These are phyloP conservation scores for Yponomeuta cagnagella DNA, from an alignment of 2,888 invertebrate species.

Conservation along the genomic window DNA sequence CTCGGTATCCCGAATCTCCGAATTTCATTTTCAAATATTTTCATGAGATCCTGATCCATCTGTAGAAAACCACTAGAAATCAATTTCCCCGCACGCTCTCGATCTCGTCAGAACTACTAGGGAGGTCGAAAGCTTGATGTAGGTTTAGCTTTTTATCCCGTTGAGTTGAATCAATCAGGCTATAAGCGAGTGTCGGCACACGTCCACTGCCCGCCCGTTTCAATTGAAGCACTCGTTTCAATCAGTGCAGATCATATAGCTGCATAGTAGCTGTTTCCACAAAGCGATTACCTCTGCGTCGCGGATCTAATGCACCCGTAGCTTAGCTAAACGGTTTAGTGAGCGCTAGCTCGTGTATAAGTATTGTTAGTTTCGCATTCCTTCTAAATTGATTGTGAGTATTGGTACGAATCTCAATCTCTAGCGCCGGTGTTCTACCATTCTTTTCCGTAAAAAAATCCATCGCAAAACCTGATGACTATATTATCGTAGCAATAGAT, in stretches of 20 bases:
- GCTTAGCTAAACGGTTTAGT: neutral
- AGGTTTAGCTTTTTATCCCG: neutral
- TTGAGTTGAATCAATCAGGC: neutral
- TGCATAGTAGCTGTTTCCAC: neutral
- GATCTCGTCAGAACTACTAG: too few relatives aligned
- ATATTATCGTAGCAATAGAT: neutral
- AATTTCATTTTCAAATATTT: too few relatives aligned
- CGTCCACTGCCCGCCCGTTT: constrained; percentile 20
- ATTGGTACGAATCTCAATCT: too few relatives aligned
- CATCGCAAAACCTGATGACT: neutral
- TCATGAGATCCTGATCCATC: too few relatives aligned
- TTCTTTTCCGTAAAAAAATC: neutral
- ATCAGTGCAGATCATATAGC: neutral
- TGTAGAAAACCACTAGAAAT: too few relatives aligned
- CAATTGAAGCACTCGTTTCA: constrained; percentile 22
- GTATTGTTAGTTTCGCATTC: too few relatives aligned
- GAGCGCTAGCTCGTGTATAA: too few relatives aligned
- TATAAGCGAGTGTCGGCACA: constrained; percentile 14
- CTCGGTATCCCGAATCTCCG: too few relatives aligned
- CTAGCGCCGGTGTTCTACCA: too few relatives aligned
- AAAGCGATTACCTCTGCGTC: too few relatives aligned
- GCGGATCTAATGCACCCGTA: neutral
- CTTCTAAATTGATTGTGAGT: too few relatives aligned
- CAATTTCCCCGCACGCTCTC: too few relatives aligned
- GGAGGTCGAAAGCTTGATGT: neutral